Evolutionary conservation across 2,797 vertebrate genomes (phyloP).

Genomic region (Syngnathus acus): DNA sequence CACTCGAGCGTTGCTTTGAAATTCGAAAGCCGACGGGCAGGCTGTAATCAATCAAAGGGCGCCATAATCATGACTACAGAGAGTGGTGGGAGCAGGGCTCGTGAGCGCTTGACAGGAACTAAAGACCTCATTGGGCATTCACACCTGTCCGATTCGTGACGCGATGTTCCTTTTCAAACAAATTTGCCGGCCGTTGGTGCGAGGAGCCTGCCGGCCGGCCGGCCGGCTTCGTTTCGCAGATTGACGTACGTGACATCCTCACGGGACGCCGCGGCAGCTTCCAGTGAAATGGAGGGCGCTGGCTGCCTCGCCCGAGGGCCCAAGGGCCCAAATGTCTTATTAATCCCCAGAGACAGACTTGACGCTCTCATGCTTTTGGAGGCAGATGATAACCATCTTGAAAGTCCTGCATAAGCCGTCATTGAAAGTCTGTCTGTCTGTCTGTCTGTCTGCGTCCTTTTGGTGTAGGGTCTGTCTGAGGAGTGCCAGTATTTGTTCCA

Average conservation of each 20-base stretch:
- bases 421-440: constrained; percentile 25
- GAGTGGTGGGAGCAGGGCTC: constrained; percentile 24
- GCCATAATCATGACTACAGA: constrained; percentile 53
- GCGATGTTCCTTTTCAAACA: constrained; percentile 27
- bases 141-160: constrained; percentile 44
- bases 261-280: constrained; percentile 43
- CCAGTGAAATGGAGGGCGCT: constrained; percentile 35
- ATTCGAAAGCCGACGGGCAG: constrained; percentile 44
- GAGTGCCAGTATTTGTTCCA: constrained; percentile 99
- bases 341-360: constrained; percentile 48
- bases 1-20: constrained; percentile 29
- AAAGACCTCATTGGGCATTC: constrained; percentile 51
- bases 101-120: constrained; percentile 35
- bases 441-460: constrained; percentile 37
- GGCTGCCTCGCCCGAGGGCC: constrained; percentile 18
- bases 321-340: constrained; percentile 35
- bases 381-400: constrained; percentile 33
- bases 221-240: constrained; percentile 42
- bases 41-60: constrained; percentile 66
- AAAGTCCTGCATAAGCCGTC: constrained; percentile 25
- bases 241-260: constrained; percentile 36
- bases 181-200: constrained; percentile 36
- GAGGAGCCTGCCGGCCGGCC: constrained; percentile 28
- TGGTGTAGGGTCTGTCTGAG: constrained; percentile 85
- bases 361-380: constrained; percentile 14